Conservation (phyloP, 1,140 invertebrate genomes). For the Contarinia nasturtii region DNA sequence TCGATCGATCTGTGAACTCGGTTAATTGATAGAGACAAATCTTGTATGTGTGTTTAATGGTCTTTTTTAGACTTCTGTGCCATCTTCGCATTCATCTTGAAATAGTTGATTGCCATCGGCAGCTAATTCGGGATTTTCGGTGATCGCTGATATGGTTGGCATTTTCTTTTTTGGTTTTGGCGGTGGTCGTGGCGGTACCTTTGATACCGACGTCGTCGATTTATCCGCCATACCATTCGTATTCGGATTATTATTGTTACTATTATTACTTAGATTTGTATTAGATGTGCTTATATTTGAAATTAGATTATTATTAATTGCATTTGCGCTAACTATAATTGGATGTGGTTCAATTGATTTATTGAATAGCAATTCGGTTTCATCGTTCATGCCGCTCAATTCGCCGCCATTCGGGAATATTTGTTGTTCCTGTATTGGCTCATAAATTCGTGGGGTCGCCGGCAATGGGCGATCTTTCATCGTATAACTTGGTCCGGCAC, state of each 20-base stretch:
- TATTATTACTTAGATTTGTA: neutral
- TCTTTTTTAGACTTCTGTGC: constrained; percentile 50
- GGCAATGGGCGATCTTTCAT: constrained; percentile 39
- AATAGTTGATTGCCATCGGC: constrained; percentile 38
- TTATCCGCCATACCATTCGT: constrained; percentile 16
- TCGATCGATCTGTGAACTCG: neutral
- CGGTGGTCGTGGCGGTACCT: constrained; percentile 59
- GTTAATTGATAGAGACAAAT: neutral
- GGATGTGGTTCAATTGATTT: constrained; percentile 7
- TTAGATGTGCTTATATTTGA: constrained; percentile 5
- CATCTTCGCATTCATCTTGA: constrained; percentile 70
- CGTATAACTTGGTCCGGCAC: constrained; percentile 9
- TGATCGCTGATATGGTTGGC: constrained; percentile 25
- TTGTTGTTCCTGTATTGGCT: constrained; percentile 16
- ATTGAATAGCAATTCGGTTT: constrained; percentile 10
- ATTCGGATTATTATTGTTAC: constrained; percentile 3
- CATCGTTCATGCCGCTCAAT: constrained; percentile 2
- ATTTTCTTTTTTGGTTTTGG: constrained; percentile 62
- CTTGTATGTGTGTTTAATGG: too few relatives aligned
- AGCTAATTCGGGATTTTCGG: constrained; percentile 23
- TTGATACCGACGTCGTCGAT: constrained; percentile 29
- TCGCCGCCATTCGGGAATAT: too few relatives aligned
- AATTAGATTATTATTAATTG: constrained; percentile 8
- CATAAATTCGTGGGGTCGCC: constrained; percentile 27
- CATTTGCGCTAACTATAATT: constrained; percentile 8